Evolutionary conservation across 2,113 vertebrate species (phyloP).

Genomic region (Cairina moschata): DNA sequence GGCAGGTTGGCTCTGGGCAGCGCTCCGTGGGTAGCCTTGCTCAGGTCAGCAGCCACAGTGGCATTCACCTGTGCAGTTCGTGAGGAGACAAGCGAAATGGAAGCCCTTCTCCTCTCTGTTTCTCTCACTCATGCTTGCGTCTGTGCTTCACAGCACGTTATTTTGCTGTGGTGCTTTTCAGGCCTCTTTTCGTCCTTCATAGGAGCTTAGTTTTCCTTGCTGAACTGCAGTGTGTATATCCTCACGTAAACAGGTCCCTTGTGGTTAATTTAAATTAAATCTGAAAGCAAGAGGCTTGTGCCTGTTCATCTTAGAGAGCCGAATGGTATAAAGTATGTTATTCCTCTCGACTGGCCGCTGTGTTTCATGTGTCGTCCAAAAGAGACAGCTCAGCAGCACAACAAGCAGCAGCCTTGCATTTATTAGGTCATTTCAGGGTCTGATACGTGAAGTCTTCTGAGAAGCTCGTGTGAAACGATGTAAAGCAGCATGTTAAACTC

Average conservation of each 20-base stretch:
- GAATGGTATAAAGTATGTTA: neutral
- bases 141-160: fast-evolving
- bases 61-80: fast-evolving
- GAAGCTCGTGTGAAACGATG: neutral
- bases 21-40: neutral
- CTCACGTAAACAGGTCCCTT: neutral
- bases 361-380: neutral
- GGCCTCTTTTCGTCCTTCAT: neutral
- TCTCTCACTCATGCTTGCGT: neutral
- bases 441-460: neutral
- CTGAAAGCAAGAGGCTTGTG: neutral
- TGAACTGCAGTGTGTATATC: neutral
- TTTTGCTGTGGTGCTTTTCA: neutral
- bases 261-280: constrained; percentile 13
- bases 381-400: neutral
- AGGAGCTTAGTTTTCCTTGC: neutral
- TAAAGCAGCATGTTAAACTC: neutral
- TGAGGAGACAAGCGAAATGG: neutral
- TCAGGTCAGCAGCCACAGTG: neutral
- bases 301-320: neutral
- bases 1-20: neutral
- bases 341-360: neutral
- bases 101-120: neutral
- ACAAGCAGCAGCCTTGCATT: neutral
- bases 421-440: neutral